phyloP scores from a whole-genome alignment of 2,113 vertebrate genomes.

The Sprattus sprattus region DNA sequence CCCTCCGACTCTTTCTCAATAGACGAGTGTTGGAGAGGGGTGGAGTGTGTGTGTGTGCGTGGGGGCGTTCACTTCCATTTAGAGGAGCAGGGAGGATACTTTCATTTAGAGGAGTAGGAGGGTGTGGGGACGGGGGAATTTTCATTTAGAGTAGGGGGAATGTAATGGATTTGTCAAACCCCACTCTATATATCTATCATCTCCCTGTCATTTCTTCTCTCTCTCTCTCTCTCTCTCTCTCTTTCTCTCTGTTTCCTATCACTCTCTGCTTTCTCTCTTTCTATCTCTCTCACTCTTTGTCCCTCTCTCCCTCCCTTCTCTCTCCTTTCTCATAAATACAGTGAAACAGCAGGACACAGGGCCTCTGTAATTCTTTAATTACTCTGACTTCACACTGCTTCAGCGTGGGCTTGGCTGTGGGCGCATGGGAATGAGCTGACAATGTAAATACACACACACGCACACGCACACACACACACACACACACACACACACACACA shows the following conservation, averaged over 20 bases:
- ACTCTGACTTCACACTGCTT: background rate
- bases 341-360: background rate
- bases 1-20: too few relatives aligned
- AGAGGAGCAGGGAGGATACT: too few relatives aligned
- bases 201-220: background rate
- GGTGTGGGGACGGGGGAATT: too few relatives aligned
- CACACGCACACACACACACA: background rate
- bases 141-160: background rate
- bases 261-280: background rate
- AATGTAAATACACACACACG: background rate
- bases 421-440: background rate
- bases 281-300: background rate
- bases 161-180: background rate
- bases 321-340: background rate
- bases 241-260: background rate
- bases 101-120: too few relatives aligned
- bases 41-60: too few relatives aligned
- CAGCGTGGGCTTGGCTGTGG: background rate
- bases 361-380: background rate
- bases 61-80: too few relatives aligned
- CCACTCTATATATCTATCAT: background rate
- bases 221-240: background rate
- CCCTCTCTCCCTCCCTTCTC: background rate
- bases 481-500: background rate
- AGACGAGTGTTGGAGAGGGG: too few relatives aligned